Base-by-base conservation (phyloP, 2,888 invertebrate species). In the Notodonta ziczac region DNA sequence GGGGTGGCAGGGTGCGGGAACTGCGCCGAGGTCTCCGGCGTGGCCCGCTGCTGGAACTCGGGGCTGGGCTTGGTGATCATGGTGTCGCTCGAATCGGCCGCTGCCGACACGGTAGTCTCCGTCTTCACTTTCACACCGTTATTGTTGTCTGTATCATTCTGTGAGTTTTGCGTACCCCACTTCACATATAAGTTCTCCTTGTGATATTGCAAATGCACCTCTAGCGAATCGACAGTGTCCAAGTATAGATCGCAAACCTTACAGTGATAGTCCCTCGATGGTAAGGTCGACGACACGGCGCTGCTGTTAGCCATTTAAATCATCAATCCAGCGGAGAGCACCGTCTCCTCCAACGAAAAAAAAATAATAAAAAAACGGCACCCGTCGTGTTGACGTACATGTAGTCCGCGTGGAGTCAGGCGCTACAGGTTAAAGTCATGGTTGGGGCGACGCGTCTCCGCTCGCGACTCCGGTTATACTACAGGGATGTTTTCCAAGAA, bases 171-270 rank as follows among this genome's bases (percentile, higher is more conserved):
- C 56, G 94, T 95, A 58, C 95, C 95, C 97, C 97, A 97, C 89
- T 96, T 96, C 70, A 95, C 95, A 81, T 96, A 91, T 76, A 97
- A 91, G 82, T 96, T 96, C 82, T 97, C 96, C 86, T 97, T 96
- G 80, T 97, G 96, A 87, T 97, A 97, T 82, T 96, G 96, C 78
- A 97, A 92, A 89, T 97, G 97, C 70, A 97, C 97, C 80, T 97
- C 96, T 73, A 97, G 94, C 65, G 97, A 97, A 80, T 96, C 96
- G 64, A 95, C 95, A 76, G 96, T 96, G 85, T 97, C 96, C 83
- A 97, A 95, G 80, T 94, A 95, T 72, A 97, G 90, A 79, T 96
- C 96, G 91, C 97, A 97, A 87, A 96, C 95, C 88, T 96, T 96
- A 91, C 97, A 97, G 84, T 95, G 95, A 86, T 95, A 95, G 77